phyloP scores from a whole-genome alignment of 2,888 invertebrate species.

The Pterobdella sp. region DNA sequence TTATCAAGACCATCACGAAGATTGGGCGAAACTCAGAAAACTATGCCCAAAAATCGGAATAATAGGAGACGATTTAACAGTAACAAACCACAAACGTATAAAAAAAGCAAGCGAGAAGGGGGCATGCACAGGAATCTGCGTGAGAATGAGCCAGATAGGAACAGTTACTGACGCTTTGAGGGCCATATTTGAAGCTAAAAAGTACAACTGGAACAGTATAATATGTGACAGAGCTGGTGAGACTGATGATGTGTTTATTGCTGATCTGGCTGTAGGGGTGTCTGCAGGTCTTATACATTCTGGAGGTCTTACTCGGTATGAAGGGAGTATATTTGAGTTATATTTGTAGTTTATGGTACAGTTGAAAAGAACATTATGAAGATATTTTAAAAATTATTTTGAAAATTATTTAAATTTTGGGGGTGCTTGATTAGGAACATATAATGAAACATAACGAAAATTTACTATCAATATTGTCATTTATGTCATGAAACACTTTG shows the following conservation, averaged over 20 bases:
- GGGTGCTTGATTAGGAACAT: background rate
- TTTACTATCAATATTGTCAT: background rate
- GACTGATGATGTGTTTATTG: conserved; percentile 98
- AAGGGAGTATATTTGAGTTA: background rate
- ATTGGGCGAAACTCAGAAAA: conserved; percentile 21
- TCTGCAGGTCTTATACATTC: conserved; percentile 77
- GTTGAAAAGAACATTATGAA: background rate
- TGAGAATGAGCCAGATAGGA: conserved; percentile 97
- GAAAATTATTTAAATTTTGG: no score
- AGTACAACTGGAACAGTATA: conserved; percentile 85
- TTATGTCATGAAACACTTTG: background rate
- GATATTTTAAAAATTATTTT: no score
- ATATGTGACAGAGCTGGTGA: conserved; percentile 95
- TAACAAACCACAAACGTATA: conserved; percentile 79
- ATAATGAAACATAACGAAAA: background rate
- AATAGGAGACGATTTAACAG: conserved; percentile 85
- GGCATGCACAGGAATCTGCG: conserved; percentile 88
- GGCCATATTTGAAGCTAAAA: conserved; percentile 59
- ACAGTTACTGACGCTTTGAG: conserved; percentile 94
- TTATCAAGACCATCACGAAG: conserved; percentile 27
- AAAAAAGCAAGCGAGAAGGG: conserved; percentile 87
- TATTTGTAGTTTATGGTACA: background rate
- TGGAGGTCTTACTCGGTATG: conserved; percentile 14
- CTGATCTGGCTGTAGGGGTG: conserved; percentile 92
- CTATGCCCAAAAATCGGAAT: background rate